A percentile compares a stretch with the other conserved stretches of the same genome.
These are phyloP conservation scores for Pammene fasciana DNA, from an alignment of 2,888 invertebrate genomes.

Conservation along the genomic window DNA sequence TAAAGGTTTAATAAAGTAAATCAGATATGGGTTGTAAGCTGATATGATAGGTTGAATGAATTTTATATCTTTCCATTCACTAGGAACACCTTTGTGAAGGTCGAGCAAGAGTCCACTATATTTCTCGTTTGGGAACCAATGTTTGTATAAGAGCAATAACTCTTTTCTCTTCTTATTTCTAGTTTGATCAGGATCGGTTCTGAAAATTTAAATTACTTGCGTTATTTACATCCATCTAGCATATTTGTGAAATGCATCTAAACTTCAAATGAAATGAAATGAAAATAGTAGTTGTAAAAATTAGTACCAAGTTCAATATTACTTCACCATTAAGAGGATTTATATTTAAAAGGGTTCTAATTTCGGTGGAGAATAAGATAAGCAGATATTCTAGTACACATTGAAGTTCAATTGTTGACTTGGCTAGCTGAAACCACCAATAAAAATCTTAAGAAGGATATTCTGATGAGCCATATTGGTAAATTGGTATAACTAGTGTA, in stretches of 20 bases:
- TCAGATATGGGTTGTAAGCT: conserved; percentile 68
- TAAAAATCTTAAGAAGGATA: too few relatives aligned
- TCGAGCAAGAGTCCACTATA: conserved; percentile 62
- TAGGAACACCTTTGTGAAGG: conserved; percentile 64
- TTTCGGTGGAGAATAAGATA: too few relatives aligned
- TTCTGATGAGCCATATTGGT: too few relatives aligned
- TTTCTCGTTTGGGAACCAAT: conserved; percentile 73
- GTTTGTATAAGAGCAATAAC: conserved; percentile 61
- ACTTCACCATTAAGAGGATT: too few relatives aligned
- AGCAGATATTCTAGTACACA: too few relatives aligned
- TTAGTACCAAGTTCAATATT: too few relatives aligned
- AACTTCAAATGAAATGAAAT: too few relatives aligned
- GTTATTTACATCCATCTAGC: neutral
- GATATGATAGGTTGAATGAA: conserved; percentile 70
- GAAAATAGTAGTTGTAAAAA: too few relatives aligned
- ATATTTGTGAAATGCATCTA: neutral
- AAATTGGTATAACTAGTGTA: too few relatives aligned
- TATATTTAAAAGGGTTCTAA: too few relatives aligned
- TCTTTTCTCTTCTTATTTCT: conserved; percentile 60
- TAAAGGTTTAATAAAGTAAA: conserved; percentile 66
- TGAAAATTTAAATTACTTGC: conserved; percentile 52
- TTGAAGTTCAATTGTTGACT: too few relatives aligned
- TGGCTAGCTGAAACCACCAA: too few relatives aligned
- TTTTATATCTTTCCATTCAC: conserved; percentile 62
- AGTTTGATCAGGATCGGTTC: conserved; percentile 50